phyloP scores from a whole-genome alignment of 1,140 invertebrate species.

The Lasioglossum baleicum region DNA sequence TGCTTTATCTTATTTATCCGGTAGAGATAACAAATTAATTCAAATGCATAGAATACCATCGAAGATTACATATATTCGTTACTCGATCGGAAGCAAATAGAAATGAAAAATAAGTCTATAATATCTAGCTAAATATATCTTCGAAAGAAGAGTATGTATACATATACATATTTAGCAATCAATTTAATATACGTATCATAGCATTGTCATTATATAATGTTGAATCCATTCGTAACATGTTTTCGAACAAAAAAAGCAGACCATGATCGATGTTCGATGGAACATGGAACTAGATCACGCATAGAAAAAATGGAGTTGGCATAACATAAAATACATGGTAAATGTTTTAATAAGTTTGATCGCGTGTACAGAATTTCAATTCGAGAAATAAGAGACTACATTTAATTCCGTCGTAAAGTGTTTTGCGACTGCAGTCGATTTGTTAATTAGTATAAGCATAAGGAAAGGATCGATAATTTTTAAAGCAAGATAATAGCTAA shows the following conservation, averaged over 20 bases:
- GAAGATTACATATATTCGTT: background rate
- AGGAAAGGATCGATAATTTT: constrained; percentile 3
- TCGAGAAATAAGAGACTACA: background rate
- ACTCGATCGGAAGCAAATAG: background rate
- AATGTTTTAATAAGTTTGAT: background rate
- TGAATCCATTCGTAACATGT: background rate
- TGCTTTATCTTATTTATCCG: background rate
- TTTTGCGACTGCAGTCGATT: constrained; percentile 4
- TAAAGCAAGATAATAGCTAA: constrained; percentile 37
- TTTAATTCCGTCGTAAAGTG: background rate
- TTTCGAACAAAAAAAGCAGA: background rate
- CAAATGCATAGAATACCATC: background rate
- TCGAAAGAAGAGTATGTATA: background rate
- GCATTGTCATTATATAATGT: background rate
- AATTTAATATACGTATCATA: background rate
- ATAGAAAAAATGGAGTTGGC: too few species aligned
- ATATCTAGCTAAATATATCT: too few species aligned
- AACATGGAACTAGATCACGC: background rate
- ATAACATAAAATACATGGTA: background rate
- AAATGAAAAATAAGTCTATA: background rate
- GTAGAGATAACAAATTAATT: background rate
- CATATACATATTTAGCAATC: too few species aligned
- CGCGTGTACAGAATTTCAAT: too few species aligned
- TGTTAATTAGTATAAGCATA: constrained; percentile 1
- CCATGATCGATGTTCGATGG: background rate